Base-by-base conservation (phyloP, 2,888 invertebrate species). In the Serrognathus titanus region DNA sequence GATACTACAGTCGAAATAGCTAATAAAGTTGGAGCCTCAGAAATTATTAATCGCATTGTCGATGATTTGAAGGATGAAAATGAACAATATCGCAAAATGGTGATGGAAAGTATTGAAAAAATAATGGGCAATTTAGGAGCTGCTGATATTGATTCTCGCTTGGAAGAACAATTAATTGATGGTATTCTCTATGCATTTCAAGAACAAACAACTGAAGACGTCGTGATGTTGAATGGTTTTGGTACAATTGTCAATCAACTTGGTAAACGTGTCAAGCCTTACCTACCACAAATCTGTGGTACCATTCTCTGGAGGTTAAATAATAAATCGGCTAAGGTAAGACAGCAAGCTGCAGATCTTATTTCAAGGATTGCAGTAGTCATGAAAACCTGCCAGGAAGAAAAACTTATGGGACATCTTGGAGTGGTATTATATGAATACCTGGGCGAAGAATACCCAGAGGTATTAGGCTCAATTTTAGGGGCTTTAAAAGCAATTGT, bases 1-100 rank as follows among this genome's bases (percentile, higher is more conserved):
- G 99, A 99, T 74, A 99, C 99, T 0, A 99, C 99, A 0, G 99
- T 99, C 1, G 99, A 99, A 82, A 99, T 99, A 61, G 99, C 99
- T 6, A 98, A 98, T 76, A 99, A 99, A 83, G 97, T 98, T 52
- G 99, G 99, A n/a, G 94, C 97, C 3, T 96, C 97, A 0, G 99
- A 99, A 82, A 99, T 99, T 62, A 95, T 99, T 59, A 96, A 95
- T 76, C 85, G 98, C 62, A 94, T 99, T 46, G 99, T 99, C 0
- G 99, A 99, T 71, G 99, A 99, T 79, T 80, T 99, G 55, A 99
- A 99, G 79, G 99, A 99, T 75, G 99, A 99, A 78, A 97, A 98
- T 75, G 99, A 99, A 77, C 97, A 97, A 74, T 99, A 99, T 78
- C 85, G 99, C 59, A 99, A 99, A 81, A 99, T 99, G 99, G 99